These are phyloP conservation scores for Drosophila imparisetae DNA, from an alignment of 2,888 invertebrate genomes.

Conservation along the genomic window DNA sequence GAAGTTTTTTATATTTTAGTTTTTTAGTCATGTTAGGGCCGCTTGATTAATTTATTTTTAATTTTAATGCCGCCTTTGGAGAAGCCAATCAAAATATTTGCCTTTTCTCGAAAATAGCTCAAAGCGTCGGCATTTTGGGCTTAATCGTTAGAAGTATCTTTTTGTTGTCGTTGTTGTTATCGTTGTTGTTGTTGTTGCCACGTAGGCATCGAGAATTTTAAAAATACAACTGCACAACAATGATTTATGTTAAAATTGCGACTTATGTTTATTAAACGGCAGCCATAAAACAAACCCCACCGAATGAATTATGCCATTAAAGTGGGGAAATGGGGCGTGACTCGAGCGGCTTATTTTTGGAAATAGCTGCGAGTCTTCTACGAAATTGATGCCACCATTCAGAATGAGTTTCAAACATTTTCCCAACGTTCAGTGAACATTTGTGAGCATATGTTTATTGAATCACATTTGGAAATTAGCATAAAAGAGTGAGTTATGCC, in stretches of 20 bases:
- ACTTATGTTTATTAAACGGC: constrained; percentile 43
- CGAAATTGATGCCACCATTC: constrained; percentile 5
- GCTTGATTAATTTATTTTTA: constrained; percentile 68
- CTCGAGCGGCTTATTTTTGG: constrained; percentile 1
- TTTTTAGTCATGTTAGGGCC: constrained; percentile 46
- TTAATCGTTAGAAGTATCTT: constrained; percentile 25
- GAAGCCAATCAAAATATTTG: constrained; percentile 65
- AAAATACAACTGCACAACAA: constrained; percentile 28
- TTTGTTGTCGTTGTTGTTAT: not conserved
- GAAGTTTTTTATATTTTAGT: not conserved
- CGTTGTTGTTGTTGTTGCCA: not conserved
- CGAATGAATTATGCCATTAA: constrained; percentile 20
- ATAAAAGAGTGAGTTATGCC: not conserved
- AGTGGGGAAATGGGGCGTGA: constrained; percentile 1
- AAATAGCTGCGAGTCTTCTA: constrained; percentile 9
- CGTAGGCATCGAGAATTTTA: constrained; percentile 18
- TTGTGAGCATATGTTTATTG: constrained; percentile 4
- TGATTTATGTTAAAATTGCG: constrained; percentile 69
- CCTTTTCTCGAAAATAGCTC: constrained; percentile 49
- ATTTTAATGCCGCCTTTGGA: constrained; percentile 55
- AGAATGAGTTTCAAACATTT: constrained; percentile 6
- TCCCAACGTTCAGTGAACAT: constrained; percentile 1
- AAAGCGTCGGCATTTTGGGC: constrained; percentile 53
- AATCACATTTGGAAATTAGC: not conserved
- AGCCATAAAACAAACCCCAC: constrained; percentile 7